Evolutionary conservation across 2,888 invertebrate genomes (phyloP).

Genomic region (Drosophila conformis): DNA sequence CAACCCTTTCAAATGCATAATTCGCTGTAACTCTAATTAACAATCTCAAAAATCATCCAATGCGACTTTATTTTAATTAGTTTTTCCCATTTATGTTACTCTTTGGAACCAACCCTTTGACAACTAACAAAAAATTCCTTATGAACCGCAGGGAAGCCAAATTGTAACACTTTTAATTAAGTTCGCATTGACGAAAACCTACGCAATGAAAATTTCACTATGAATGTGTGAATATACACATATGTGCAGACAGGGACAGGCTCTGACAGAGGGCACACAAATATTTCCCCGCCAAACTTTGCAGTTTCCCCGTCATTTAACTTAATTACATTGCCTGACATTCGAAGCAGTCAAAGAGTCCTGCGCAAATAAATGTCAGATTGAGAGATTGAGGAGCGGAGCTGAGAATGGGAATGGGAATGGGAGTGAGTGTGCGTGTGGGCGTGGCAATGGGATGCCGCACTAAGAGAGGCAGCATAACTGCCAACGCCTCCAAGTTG

Average conservation of each 20-base stretch:
- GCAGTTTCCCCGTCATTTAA: slow-evolving; percentile 72
- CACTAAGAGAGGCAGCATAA: slow-evolving; percentile 10
- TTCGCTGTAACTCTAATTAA: slow-evolving; percentile 49
- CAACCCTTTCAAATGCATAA: slow-evolving; percentile 39
- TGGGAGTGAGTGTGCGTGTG: not conserved
- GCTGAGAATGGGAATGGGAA: not conserved
- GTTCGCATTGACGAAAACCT: slow-evolving; percentile 56
- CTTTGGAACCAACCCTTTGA: slow-evolving; percentile 35
- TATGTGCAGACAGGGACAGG: not conserved
- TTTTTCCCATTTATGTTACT: slow-evolving; percentile 57
- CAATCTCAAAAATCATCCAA: slow-evolving; percentile 52
- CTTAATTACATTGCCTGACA: slow-evolving; percentile 71
- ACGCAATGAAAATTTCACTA: slow-evolving; percentile 22
- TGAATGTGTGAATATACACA: not conserved
- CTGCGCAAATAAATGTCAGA: slow-evolving; percentile 17
- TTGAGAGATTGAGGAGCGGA: not conserved
- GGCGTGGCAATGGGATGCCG: not conserved
- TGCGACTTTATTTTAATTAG: slow-evolving; percentile 65
- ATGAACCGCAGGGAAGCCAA: slow-evolving; percentile 31
- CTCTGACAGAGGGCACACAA: slow-evolving; percentile 8
- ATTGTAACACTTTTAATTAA: slow-evolving; percentile 69
- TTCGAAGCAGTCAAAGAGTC: slow-evolving; percentile 55
- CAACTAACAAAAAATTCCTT: slow-evolving; percentile 37
- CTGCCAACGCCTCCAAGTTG: slow-evolving; percentile 35
- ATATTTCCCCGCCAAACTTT: slow-evolving; percentile 60